Evolutionary conservation across 2,113 vertebrate genomes (phyloP), one percentile per base, ranked within the genome.

Genomic region (Tragelaphus strepsiceros): DNA sequence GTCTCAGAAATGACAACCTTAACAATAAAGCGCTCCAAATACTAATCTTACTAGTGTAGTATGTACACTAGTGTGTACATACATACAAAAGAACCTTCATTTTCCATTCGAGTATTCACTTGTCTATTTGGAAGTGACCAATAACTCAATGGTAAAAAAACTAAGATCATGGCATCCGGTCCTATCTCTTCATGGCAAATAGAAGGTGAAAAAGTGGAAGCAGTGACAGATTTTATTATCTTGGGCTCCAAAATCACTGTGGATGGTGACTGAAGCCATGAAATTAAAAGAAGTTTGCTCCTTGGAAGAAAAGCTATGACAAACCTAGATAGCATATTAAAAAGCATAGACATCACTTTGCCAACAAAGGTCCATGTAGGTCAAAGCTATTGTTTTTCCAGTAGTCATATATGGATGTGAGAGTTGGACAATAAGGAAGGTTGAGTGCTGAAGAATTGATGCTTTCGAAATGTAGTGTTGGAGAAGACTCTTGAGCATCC

Each of bases 1-100:
- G 7, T 24, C 78, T 97, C 61, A 90, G 77, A 97, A 97, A 95
- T 61, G 43, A 53, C 53, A 81, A 88, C 7, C 22, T 93, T 80
- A 84, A 82, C 81, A 21, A 74, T 80, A 90, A 89, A 91, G 77
- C 11, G 1, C 67, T 95, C 35, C 19, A 94, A 92, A 85, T 26
- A 67, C 71, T 88, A 82, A 91, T 93, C 49, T 94, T 84, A 84
- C 32, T 53, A 54, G 17, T 24, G 1, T 49, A 54, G 22, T 53
- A 58, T 90, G 12, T 13, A 53, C 49, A 32, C 30, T 77, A 9
- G 24, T 49, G 46, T 21, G 83, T n/a, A 64, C 30, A 89, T 2
- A 10, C 39, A 85, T 61, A 67, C 1, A 51, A 19, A 59, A 86
- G 30, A 39, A 35, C 1, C 81, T 96, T n/a, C 64, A 19, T 51